Evolutionary conservation across 2,888 invertebrate genomes (phyloP), one percentile per base, ranked within the genome.

Genomic region (Platycnemis pennipes): DNA sequence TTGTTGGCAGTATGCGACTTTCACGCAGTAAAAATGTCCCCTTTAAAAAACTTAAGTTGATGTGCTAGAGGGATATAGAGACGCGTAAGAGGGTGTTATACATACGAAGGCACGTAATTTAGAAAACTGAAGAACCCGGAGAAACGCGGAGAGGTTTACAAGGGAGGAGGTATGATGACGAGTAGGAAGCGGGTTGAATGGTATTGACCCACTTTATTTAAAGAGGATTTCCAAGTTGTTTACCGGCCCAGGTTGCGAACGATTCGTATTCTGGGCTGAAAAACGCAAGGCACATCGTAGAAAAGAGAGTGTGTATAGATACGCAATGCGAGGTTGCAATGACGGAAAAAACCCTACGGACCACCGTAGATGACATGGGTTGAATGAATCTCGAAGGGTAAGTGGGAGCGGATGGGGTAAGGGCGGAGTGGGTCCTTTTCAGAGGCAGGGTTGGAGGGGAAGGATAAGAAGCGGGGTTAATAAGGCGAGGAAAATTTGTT

Each of bases 401-500:
- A n/a, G 19, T n/a, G 63, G 8, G 63, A 13, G 63, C 63, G 22
- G 63, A 2, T 26, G 26, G 22, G 7, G 26, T 63, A 63, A 63
- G 63, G 3, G 19, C 2, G 22, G 22, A 5, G 63, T 63, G 63
- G 22, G n/a, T n/a, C n/a, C n/a, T n/a, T n/a, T n/a, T n/a, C n/a
- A n/a, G 22, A 1, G 19, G 2, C 26, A 26, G 8, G 63, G 63
- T 26, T 2, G 8, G 63, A 7, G 26, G 26, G 22, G 63, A 26
- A 8, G 2, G 63, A 16, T 63, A 11, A 49, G n/a, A 26, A 37
- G 77, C 2, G 77, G 26, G 37, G 77, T 77, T 77, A 77, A 77
- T 77, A 77, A 77, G 77, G 77, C 77, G 77, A 26, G 37, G 77
- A 77, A 77, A 77, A 77, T 77, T 77, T 77, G 77, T 77, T 77